Evolutionary conservation across 2,797 vertebrate species (phyloP), one percentile per base, ranked within the genome.

Genomic region (Myotis pilosus): DNA sequence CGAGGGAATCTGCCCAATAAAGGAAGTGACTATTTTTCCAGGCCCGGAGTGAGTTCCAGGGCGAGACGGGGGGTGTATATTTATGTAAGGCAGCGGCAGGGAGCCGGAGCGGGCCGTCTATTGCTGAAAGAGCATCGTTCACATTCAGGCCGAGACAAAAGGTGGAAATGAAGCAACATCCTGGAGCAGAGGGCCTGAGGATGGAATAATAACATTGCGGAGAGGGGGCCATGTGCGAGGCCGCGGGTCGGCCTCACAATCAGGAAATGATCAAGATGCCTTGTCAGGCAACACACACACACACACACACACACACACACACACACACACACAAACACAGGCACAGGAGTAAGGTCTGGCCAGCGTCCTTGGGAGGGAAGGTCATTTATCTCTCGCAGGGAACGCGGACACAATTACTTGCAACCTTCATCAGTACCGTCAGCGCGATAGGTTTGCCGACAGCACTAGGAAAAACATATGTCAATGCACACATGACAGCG

Each of bases 151-250:
- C 68, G 97, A 98, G 99, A 99, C 99, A 99, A 99, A 99, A 99
- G 99, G 99, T 99, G 99, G 99, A 99, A 99, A 99, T 99, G 99
- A 99, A 99, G 99, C 99, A 99, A 99, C 99, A 99, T 99, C 99
- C 99, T 99, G 99, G 99, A 97, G 78, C 49, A 97, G 98, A 98
- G 99, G 99, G 98, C 98, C 99, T 99, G 99, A 98, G 98, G 99
- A 99, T 99, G 99, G 99, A 99, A 99, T 99, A 99, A 99, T 99
- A 99, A 99, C 98, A 96, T 98, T 98, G 97, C 98, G 97, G 98
- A 98, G 98, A 98, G 98, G 97, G 98, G 98, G 98, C 97, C 82
- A 3, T 96, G 94, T 30, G 91, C 96, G 87, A 6, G 97, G 96
- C 97, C 0, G 89, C 41, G 97, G 96, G 96, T 96, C 97, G 97